A percentile compares a stretch with the other conserved stretches of the same genome.
These are phyloP conservation scores for Sibirionetta formosa DNA, from an alignment of 2,797 vertebrate species.

Conservation along the genomic window DNA sequence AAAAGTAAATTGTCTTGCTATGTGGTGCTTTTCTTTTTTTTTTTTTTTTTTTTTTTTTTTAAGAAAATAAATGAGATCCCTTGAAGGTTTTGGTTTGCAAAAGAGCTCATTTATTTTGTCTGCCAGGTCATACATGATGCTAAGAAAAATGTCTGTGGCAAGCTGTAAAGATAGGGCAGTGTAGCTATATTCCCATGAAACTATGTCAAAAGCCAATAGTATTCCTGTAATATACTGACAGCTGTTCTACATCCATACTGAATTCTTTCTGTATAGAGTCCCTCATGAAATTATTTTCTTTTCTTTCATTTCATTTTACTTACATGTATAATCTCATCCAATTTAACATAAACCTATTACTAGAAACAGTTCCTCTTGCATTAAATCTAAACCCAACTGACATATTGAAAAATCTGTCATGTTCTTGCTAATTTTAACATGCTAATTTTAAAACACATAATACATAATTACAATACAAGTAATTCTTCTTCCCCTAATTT, in stretches of 20 bases:
- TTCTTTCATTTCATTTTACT: background rate
- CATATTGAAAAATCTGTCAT: background rate
- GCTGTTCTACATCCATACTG: background rate
- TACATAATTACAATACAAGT: background rate
- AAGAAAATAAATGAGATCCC: conserved; percentile 31
- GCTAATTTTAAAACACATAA: background rate
- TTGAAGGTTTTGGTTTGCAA: background rate
- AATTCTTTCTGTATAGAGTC: background rate
- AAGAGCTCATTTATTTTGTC: conserved; percentile 31
- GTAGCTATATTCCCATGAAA: background rate
- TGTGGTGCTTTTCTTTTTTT: background rate
- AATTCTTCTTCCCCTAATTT: background rate
- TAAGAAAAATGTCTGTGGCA: conserved; percentile 23
- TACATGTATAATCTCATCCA: background rate
- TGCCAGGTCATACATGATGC: background rate
- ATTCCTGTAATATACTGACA: background rate
- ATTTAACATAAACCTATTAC: background rate
- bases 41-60: background rate
- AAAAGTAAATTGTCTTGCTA: conserved; percentile 33
- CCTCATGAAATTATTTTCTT: background rate
- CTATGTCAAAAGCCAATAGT: background rate
- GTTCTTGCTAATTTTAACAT: background rate
- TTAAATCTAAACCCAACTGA: background rate
- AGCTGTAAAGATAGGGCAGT: conserved; percentile 31
- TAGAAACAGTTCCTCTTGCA: background rate